These are phyloP conservation scores for Drosophila meridiana DNA, from an alignment of 2,888 invertebrate genomes.

Conservation along the genomic window DNA sequence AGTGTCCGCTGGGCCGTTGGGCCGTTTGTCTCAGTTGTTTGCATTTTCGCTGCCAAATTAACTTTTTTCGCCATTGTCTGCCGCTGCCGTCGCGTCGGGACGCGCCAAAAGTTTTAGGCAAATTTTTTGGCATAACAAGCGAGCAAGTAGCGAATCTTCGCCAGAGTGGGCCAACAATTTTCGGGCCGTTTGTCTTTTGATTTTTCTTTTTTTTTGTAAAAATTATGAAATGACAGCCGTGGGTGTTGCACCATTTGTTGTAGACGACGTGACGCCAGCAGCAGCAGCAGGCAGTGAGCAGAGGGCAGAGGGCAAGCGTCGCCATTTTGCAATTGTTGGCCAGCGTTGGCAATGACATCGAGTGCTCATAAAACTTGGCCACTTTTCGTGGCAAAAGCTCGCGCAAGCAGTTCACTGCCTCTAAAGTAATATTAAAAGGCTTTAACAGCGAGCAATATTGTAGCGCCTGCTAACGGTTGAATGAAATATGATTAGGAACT, in stretches of 20 bases:
- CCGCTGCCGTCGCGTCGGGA: not conserved
- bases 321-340: slow-evolving; percentile 16
- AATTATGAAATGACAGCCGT: slow-evolving; percentile 73
- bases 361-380: slow-evolving; percentile 59
- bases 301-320: not conserved
- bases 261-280: slow-evolving; percentile 63
- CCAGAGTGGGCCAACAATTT: slow-evolving; percentile 54
- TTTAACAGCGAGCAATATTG: slow-evolving; percentile 2
- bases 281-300: not conserved
- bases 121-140: slow-evolving; percentile 71
- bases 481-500: slow-evolving; percentile 3
- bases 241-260: slow-evolving; percentile 63
- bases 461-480: not conserved
- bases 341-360: slow-evolving; percentile 59
- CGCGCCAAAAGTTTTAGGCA: slow-evolving; percentile 63
- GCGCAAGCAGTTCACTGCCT: slow-evolving; percentile 8
- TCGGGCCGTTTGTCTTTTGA: slow-evolving; percentile 62
- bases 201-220: slow-evolving; percentile 45
- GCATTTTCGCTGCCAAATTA: slow-evolving; percentile 79
- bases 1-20: slow-evolving; percentile 56
- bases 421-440: slow-evolving; percentile 18
- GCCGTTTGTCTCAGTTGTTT: slow-evolving; percentile 50
- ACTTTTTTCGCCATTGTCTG: slow-evolving; percentile 72
- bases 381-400: slow-evolving; percentile 23
- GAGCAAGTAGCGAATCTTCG: slow-evolving; percentile 48